Evolutionary conservation across 1,140 invertebrate genomes (phyloP).

Genomic region (Anthonomus grandis): DNA sequence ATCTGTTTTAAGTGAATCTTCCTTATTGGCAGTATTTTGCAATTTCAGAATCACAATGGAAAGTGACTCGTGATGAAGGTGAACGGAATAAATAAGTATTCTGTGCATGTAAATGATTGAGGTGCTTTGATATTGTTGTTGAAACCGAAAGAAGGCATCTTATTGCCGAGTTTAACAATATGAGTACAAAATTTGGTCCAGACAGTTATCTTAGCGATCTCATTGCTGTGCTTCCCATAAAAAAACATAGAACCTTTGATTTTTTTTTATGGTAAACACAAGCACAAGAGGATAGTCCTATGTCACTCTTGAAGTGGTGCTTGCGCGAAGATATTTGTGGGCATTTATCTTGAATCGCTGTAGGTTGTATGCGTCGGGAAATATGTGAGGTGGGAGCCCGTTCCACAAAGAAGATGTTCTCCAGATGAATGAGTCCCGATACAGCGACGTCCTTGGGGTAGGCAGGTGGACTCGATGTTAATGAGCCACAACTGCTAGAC

Average conservation of each 20-base stretch:
- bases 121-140: conserved; percentile 5
- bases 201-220: background rate
- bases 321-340: no score
- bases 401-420: no score
- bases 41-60: conserved; percentile 1
- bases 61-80: conserved; percentile 3
- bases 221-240: background rate
- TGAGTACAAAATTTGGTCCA: background rate
- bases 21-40: conserved; percentile 4
- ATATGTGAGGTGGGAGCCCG: no score
- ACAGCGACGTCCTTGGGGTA: no score
- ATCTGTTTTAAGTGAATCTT: conserved; percentile 3
- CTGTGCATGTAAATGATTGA: background rate
- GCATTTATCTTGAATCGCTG: no score
- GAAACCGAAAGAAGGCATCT: conserved; percentile 1
- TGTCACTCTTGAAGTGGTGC: no score
- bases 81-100: conserved; percentile 1
- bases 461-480: no score
- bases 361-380: no score
- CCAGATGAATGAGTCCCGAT: no score
- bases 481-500: no score
- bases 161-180: conserved; percentile 2
- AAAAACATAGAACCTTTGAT: background rate
- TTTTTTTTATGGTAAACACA: no score
- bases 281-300: no score